Evolutionary conservation across 2,113 vertebrate species (phyloP).

Genomic region (Seriola aureovittata): DNA sequence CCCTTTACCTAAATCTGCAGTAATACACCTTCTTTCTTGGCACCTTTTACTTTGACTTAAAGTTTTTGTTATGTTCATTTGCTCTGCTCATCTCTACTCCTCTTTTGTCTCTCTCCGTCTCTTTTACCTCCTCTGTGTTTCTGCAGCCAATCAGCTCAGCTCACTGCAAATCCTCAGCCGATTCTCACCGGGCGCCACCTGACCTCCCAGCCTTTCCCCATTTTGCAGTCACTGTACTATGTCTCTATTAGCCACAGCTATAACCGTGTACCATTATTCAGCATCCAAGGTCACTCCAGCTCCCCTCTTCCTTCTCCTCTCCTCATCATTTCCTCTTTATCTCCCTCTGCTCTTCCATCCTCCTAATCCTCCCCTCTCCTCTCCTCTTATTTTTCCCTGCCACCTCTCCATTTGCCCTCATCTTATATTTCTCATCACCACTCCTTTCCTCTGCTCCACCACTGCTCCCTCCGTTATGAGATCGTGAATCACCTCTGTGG

Average conservation of each 20-base stretch:
- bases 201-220: constrained; percentile 47
- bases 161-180: constrained; percentile 31
- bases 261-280: constrained; percentile 67
- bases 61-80: constrained; percentile 20
- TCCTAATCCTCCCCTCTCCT: neutral
- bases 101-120: constrained; percentile 16
- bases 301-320: constrained; percentile 28
- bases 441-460: constrained; percentile 8
- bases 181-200: constrained; percentile 25
- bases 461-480: constrained; percentile 47
- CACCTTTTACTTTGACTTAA: constrained; percentile 33
- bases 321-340: constrained; percentile 25
- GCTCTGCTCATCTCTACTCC: neutral
- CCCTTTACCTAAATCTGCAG: constrained; percentile 35
- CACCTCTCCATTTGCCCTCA: constrained; percentile 34
- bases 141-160: constrained; percentile 28
- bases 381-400: neutral
- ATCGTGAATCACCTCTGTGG: constrained; percentile 50
- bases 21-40: constrained; percentile 1
- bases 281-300: constrained; percentile 71
- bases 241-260: constrained; percentile 73
- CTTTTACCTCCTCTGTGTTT: constrained; percentile 10
- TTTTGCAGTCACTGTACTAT: constrained; percentile 34
- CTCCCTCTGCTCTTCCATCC: constrained; percentile 8
- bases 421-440: constrained; percentile 49